Percentiles rank a stretch among this genome's conserved stretches.
Conservation (phyloP, 2,797 vertebrate species). For the Lepus townsendii region DNA sequence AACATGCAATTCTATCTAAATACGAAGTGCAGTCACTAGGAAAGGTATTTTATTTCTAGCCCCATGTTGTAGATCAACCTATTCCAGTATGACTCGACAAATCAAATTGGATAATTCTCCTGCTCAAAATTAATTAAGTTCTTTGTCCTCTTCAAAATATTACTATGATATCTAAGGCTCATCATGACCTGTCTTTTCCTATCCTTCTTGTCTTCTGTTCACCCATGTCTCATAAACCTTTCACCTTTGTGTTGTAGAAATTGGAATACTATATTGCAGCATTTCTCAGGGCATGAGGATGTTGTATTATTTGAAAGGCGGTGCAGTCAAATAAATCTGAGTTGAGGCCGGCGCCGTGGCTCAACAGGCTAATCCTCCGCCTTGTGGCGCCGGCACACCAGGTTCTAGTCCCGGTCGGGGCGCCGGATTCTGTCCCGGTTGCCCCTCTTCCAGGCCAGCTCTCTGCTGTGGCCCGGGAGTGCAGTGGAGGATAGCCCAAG, state of each 20-base stretch:
- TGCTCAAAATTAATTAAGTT: slow-evolving; percentile 31
- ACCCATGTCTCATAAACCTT: neutral
- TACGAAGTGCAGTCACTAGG: neutral
- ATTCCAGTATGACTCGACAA: neutral
- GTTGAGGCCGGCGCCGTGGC: neutral
- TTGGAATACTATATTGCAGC: neutral
- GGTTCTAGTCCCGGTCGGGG: too few species aligned
- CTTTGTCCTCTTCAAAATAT: slow-evolving; percentile 33
- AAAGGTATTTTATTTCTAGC: slow-evolving; percentile 36
- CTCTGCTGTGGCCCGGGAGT: too few species aligned
- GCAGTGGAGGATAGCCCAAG: too few species aligned
- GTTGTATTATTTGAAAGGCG: neutral
- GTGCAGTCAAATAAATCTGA: neutral
- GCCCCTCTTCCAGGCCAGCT: too few species aligned
- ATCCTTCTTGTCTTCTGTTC: neutral
- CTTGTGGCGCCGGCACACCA: too few species aligned
- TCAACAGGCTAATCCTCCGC: too few species aligned
- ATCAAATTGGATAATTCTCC: neutral
- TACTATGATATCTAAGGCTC: neutral
- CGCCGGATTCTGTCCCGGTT: too few species aligned
- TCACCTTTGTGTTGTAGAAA: neutral
- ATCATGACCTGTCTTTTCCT: neutral
- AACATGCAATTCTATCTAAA: neutral
- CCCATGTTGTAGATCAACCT: neutral
- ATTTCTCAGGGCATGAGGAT: neutral